These are phyloP conservation scores for Macrotus californicus DNA, from an alignment of 2,113 vertebrate species.

Conservation along the genomic window DNA sequence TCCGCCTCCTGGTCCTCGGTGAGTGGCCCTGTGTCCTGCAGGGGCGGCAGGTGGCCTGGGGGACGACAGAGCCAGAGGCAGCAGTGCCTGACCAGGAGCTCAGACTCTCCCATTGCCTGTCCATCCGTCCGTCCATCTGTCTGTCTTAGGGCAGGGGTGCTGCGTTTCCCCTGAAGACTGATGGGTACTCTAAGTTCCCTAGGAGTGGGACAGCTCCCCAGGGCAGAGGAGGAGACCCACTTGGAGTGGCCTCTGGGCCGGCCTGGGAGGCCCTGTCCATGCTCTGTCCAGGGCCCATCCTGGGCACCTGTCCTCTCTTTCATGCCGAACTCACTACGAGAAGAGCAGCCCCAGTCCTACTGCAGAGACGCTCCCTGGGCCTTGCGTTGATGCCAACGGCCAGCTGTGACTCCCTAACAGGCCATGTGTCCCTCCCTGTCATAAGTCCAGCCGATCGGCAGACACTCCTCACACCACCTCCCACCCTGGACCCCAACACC, in stretches of 20 bases:
- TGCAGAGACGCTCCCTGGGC: not conserved
- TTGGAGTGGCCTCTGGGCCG: not conserved
- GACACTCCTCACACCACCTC: accelerated
- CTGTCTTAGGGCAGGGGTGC: accelerated
- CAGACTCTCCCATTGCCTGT: too few species aligned
- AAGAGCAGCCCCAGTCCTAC: not conserved
- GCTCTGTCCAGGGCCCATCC: not conserved
- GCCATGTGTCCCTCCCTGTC: accelerated
- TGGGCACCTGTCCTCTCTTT: not conserved
- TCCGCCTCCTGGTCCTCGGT: conserved; percentile 87
- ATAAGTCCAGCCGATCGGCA: not conserved
- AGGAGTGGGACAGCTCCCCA: accelerated
- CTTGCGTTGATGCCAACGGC: not conserved
- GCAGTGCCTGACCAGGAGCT: too few species aligned
- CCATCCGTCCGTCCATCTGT: accelerated
- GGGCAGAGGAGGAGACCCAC: not conserved
- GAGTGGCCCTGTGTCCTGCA: conserved; percentile 56
- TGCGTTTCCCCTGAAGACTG: not conserved
- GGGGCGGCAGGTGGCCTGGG: accelerated
- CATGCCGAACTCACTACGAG: not conserved
- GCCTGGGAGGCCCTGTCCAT: not conserved
- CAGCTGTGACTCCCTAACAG: too few species aligned
- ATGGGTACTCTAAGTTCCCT: accelerated
- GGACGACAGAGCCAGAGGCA: not conserved
- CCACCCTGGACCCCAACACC: not conserved